Evolutionary conservation across 1,140 invertebrate genomes (phyloP).

Genomic region (Diabrotica undecimpunctata): DNA sequence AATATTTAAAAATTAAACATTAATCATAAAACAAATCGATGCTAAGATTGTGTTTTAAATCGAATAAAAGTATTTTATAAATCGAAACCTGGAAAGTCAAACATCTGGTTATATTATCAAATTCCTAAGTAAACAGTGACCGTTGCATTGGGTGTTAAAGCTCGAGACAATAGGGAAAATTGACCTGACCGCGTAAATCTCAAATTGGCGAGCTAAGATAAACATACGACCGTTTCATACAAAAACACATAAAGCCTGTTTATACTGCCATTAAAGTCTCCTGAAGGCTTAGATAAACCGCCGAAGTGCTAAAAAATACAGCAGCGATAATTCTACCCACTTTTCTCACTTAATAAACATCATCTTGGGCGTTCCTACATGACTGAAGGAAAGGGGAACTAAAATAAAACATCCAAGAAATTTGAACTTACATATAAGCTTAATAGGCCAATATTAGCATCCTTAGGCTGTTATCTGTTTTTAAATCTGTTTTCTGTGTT

Average conservation of each 20-base stretch:
- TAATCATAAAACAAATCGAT: too few relatives aligned
- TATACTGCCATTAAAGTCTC: slow-evolving; percentile 26
- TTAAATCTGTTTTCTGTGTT: too few relatives aligned
- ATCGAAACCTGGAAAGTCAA: neutral
- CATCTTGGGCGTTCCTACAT: neutral
- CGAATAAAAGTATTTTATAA: neutral
- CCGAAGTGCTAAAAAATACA: slow-evolving; percentile 28
- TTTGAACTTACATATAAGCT: too few relatives aligned
- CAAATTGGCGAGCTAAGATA: slow-evolving; percentile 24
- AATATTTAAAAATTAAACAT: too few relatives aligned
- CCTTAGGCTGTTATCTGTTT: too few relatives aligned
- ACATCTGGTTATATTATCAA: neutral
- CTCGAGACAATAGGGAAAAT: slow-evolving; percentile 4
- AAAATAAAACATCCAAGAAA: too few relatives aligned
- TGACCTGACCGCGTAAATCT: slow-evolving; percentile 14
- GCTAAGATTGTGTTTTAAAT: neutral
- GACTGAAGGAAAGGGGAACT: too few relatives aligned
- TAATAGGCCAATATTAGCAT: too few relatives aligned
- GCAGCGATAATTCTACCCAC: slow-evolving; percentile 25
- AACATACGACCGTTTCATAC: slow-evolving; percentile 28
- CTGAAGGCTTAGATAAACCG: slow-evolving; percentile 26
- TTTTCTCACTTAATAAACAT: slow-evolving; percentile 29
- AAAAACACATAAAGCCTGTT: slow-evolving; percentile 29
- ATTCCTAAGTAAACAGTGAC: neutral
- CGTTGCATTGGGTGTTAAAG: neutral